Percentiles rank a stretch among this genome's conserved stretches.
Evolutionary conservation across 2,888 invertebrate species (phyloP).

Genomic region (Sesia bembeciformis): DNA sequence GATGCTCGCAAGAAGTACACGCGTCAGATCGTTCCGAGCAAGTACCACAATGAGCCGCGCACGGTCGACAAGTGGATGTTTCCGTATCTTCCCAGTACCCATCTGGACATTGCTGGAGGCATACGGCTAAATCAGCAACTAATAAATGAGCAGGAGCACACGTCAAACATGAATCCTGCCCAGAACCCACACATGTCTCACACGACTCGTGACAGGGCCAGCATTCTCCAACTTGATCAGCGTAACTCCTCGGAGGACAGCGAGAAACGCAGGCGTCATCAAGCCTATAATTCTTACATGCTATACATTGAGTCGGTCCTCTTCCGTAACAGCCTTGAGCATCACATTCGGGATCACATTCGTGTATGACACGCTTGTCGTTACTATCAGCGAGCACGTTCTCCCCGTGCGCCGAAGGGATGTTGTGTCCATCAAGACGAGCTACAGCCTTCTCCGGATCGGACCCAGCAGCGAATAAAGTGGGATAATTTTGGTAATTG

Average conservation of each 20-base stretch:
- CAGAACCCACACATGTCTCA: constrained; percentile 90
- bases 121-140: constrained; percentile 89
- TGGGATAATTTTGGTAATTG: constrained; percentile 84
- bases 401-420: constrained; percentile 75
- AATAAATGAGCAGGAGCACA: constrained; percentile 89
- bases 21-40: constrained; percentile 88
- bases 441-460: constrained; percentile 85
- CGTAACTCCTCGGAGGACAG: constrained; percentile 89
- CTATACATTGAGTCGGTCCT: constrained; percentile 88
- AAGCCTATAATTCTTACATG: constrained; percentile 85
- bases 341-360: constrained; percentile 90
- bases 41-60: constrained; percentile 89
- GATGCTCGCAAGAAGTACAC: constrained; percentile 92
- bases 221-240: constrained; percentile 86
- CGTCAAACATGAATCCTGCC: constrained; percentile 88
- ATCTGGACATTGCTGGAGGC: constrained; percentile 91
- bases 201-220: constrained; percentile 93
- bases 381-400: constrained; percentile 77
- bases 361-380: constrained; percentile 77
- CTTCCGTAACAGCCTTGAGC: constrained; percentile 89
- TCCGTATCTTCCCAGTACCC: constrained; percentile 89
- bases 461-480: constrained; percentile 85
- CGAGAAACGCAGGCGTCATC: constrained; percentile 89
- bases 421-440: constrained; percentile 81
- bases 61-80: constrained; percentile 86